Base-by-base conservation (phyloP, 2,797 vertebrate genomes). In the Limosa lapponica region DNA sequence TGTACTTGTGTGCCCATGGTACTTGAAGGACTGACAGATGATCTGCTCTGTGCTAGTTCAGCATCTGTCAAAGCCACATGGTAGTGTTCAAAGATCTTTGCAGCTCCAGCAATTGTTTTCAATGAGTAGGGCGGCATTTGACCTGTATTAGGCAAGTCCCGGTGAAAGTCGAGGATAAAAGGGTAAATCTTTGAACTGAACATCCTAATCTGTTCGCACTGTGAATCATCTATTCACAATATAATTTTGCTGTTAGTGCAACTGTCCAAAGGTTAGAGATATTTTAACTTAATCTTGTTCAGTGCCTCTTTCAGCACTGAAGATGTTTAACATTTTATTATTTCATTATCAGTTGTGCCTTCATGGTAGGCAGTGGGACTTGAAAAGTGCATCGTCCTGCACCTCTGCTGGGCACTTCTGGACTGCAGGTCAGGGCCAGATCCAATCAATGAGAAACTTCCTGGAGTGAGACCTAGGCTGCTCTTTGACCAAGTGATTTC, bases 1-100 rank as follows among this genome's bases (percentile, higher is more conserved):
- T 59, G 6, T 48, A 3, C 14, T 46, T 57, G 11, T 39, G 19
- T 27, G 4, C 32, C 34, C 1, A 0, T 37, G 30, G 30, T 44
- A 22, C 27, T 73, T 41, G 36, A 85, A 61, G 37, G 65, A 30
- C 37, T 62, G 57, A 22, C 6, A 16, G 25, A 28, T 64, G 65
- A 61, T 57, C 4, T 58, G 16, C 18, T 48, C 48, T 70, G 34
- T 82, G 62, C 66, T 66, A 14, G 18, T 28, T 77, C 59, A 85
- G 55, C 49, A 32, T 65, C 16, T 87, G 6, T 57, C 14, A 67
- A 49, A 77, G n/a, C 23, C 25, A 13, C 8, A 1, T 27, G 8
- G 14, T 37, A 6, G 13, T 6, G 6, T 44, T 67, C 39, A 16
- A 82, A 66, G 59, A 55, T 52, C 27, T 32, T 67, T 88, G 62